Conservation (phyloP, 2,113 vertebrate genomes). For the Lampris incognitus region DNA sequence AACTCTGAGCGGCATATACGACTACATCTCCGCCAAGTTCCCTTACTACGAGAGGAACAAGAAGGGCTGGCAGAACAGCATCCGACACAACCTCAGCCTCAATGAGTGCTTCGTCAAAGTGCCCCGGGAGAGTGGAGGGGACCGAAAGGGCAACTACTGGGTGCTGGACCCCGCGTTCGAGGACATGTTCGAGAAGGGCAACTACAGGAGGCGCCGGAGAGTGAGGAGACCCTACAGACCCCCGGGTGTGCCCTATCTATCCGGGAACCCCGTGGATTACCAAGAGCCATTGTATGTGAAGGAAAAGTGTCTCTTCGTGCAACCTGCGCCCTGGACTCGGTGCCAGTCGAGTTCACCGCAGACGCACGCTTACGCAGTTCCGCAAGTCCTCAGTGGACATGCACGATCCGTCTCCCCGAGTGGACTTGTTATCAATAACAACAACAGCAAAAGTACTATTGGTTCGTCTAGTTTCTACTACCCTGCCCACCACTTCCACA, state of each 20-base stretch:
- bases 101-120: constrained; percentile 86
- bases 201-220: constrained; percentile 79
- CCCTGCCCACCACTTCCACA: constrained; percentile 50
- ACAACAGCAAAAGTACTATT: background rate
- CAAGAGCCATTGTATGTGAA: constrained; percentile 67
- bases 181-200: constrained; percentile 84
- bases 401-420: constrained; percentile 60
- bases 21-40: constrained; percentile 82
- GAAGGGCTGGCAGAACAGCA: constrained; percentile 87
- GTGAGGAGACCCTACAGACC: constrained; percentile 63
- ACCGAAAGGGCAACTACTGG: constrained; percentile 83
- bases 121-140: constrained; percentile 65
- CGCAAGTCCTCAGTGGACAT: constrained; percentile 41
- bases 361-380: constrained; percentile 32
- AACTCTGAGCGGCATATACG: constrained; percentile 85
- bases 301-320: constrained; percentile 57
- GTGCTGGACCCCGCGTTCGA: constrained; percentile 82
- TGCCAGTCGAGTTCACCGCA: constrained; percentile 45
- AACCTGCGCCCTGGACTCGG: constrained; percentile 71
- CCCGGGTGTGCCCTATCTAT: constrained; percentile 47
- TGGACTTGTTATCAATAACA: constrained; percentile 14
- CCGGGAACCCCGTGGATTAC: constrained; percentile 48
- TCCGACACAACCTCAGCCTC: constrained; percentile 87
- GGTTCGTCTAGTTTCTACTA: constrained; percentile 59
- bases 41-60: constrained; percentile 83